Conservation (phyloP, 2,888 invertebrate species). For the Adelphocoris suturalis region DNA sequence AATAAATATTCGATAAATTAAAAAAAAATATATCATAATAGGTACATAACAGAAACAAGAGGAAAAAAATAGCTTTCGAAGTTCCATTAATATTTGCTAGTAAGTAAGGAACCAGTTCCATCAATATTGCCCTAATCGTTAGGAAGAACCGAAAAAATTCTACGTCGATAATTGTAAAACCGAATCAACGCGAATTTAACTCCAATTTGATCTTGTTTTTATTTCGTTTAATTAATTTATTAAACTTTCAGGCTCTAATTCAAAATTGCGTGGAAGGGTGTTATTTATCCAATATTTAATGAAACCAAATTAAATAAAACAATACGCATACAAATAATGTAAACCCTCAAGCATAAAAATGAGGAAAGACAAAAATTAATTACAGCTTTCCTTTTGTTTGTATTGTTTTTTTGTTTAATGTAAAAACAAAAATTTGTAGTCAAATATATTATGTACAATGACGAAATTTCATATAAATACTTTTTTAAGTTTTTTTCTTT, state of each 20-base stretch:
- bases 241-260: not conserved
- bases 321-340: not conserved
- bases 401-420: too few species aligned
- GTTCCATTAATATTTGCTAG: conserved; percentile 16
- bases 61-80: not conserved
- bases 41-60: not conserved
- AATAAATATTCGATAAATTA: conserved; percentile 26
- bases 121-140: not conserved
- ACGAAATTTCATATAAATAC: not conserved
- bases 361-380: not conserved
- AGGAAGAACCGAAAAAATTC: too few species aligned
- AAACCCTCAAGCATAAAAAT: not conserved
- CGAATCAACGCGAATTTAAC: not conserved
- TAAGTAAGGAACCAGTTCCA: conserved; percentile 31
- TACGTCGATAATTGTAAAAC: too few species aligned
- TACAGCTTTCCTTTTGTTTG: not conserved
- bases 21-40: not conserved
- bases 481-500: not conserved
- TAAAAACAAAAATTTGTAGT: not conserved
- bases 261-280: not conserved
- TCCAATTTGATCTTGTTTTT: not conserved
- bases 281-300: not conserved
- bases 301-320: not conserved
- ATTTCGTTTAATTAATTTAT: not conserved
- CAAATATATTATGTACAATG: conserved; percentile 30